Conservation (phyloP, 2,113 vertebrate species). For the Penelope pileata region DNA sequence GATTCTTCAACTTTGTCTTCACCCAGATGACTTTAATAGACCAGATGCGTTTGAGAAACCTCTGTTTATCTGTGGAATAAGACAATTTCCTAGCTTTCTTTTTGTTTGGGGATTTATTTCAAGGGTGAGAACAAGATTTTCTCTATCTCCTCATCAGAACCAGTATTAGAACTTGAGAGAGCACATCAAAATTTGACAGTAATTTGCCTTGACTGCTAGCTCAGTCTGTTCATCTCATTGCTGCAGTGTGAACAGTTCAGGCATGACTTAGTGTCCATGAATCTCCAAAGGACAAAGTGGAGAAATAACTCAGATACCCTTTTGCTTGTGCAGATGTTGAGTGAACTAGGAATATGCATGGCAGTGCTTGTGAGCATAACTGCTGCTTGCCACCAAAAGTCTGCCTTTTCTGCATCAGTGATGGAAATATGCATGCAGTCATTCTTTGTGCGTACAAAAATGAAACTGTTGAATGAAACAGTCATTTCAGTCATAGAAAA, state of each 20-base stretch:
- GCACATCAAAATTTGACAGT: neutral
- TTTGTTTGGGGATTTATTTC: neutral
- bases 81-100: neutral
- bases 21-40: neutral
- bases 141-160: neutral
- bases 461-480: neutral
- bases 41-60: neutral
- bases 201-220: neutral
- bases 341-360: neutral
- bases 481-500: neutral
- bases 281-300: neutral
- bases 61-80: neutral
- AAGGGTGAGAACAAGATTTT: neutral
- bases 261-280: accelerated
- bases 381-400: neutral
- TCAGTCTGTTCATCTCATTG: neutral
- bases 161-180: neutral
- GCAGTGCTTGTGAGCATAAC: neutral
- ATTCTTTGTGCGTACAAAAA: neutral
- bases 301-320: neutral
- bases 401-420: neutral
- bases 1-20: neutral
- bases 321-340: neutral
- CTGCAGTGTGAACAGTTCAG: neutral
- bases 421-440: neutral